These are phyloP conservation scores for Linurgus olivaceus DNA, from an alignment of 2,797 vertebrate genomes.

Conservation along the genomic window DNA sequence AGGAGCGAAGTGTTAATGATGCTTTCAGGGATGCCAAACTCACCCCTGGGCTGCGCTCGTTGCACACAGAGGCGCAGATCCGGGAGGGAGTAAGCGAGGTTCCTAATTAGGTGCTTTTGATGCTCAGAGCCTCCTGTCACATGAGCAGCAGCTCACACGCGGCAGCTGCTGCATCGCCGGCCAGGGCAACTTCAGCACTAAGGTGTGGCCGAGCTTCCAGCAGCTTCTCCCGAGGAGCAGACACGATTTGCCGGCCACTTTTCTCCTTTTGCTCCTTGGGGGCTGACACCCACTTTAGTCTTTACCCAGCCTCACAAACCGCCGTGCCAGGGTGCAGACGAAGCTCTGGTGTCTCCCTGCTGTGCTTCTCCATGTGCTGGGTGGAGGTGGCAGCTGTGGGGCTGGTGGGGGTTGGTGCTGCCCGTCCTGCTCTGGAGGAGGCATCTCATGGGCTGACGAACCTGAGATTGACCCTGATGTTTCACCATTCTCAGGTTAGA, in stretches of 20 bases:
- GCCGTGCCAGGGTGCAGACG: fast-evolving
- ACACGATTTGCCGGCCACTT: fast-evolving
- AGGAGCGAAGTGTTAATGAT: background rate
- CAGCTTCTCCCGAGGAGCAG: background rate
- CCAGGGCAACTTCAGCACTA: fast-evolving
- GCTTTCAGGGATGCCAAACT: background rate
- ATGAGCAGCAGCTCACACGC: background rate
- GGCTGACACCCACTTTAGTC: fast-evolving
- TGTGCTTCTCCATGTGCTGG: fast-evolving
- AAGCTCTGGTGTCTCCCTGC: fast-evolving
- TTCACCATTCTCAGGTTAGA: conserved; percentile 94
- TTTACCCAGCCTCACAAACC: background rate
- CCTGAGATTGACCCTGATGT: conserved; percentile 90
- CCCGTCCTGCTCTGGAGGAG: conserved; percentile 63
- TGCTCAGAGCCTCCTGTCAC: background rate
- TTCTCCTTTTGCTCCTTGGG: background rate
- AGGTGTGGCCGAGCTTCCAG: background rate
- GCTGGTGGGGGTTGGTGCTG: fast-evolving
- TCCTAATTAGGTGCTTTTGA: conserved; percentile 34
- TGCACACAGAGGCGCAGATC: background rate
- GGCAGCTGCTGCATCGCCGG: background rate
- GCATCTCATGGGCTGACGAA: conserved; percentile 93
- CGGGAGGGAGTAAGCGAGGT: background rate
- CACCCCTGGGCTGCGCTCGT: background rate
- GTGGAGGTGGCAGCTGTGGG: fast-evolving